Base-by-base conservation (phyloP, 2,113 vertebrate species). In the Chlamydotis undulata region DNA sequence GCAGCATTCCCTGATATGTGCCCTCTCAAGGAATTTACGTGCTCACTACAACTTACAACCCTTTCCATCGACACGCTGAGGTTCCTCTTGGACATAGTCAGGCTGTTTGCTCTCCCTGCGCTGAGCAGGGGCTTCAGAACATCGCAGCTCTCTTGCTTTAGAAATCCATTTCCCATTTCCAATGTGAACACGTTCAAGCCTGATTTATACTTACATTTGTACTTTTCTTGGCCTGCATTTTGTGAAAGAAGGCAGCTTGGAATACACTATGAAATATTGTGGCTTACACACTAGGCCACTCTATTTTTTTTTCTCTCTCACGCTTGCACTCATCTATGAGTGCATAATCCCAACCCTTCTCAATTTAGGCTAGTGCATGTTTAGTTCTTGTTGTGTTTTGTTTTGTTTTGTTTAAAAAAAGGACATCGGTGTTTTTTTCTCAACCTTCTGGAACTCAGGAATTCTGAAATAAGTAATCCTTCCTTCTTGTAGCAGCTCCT, bases 21-120 rank as follows among this genome's bases (percentile, higher is more conserved):
- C 21, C 25, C 7, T 19, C 37, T 71, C 1, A 1, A 37, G n/a
- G 7, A 81, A 61, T 0, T 56, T 26, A 21, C 7, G 19, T 7
- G 25, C n/a, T 74, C 10, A 43, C 23, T 24, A 23, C 1, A 7
- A 25, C 4, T 61, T 57, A 47, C 0, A 78, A 5, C 10, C 33
- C 35, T 70, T 73, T 67, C 22, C 52, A 67, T 2, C 25, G 35
- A 65, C 65, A 67, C 68, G 59, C 53, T 59, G 68, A 61, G 37
- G 37, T 50, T 80, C 24, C 14, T 53, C 53, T 35, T 63, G n/a
- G 28, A 80, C 31, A 15, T 3, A 29, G 17, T 33, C 15, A 22
- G 35, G 41, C n/a, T 67, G 61, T 56, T 47, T 57, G 47, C 18
- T 45, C 15, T 63, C 61, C 21, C 15, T 47, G 17, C 1, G 0